A percentile compares a stretch with the other conserved stretches of the same genome.
phyloP scores from a whole-genome alignment of 2,113 vertebrate species.

The Nestor notabilis region DNA sequence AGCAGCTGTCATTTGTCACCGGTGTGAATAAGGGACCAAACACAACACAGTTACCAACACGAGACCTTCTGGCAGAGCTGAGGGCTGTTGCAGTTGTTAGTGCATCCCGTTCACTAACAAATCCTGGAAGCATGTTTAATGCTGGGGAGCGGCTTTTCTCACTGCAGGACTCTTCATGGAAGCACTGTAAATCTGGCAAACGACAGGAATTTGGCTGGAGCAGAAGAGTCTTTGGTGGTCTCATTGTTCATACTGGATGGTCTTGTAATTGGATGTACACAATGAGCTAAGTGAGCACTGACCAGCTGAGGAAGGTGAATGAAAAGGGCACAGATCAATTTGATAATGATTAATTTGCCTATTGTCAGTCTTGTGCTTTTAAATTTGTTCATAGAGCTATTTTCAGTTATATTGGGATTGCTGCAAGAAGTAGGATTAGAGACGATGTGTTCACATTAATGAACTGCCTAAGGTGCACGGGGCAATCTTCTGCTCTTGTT shows the following conservation, averaged over 20 bases:
- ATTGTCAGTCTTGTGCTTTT: constrained; percentile 50
- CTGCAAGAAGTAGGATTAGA: constrained; percentile 57
- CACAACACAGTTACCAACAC: neutral
- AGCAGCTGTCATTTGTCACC: neutral
- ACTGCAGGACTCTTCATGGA: neutral
- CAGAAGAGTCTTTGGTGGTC: neutral
- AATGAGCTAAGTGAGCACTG: neutral
- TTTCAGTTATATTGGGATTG: constrained; percentile 63
- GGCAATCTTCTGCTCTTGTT: constrained; percentile 53
- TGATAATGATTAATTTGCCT: constrained; percentile 71
- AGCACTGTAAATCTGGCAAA: neutral
- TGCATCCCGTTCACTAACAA: neutral
- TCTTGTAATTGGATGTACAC: constrained; percentile 6
- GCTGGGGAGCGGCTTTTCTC: neutral
- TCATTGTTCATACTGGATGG: neutral
- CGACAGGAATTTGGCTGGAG: neutral
- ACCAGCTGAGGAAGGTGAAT: constrained; percentile 41
- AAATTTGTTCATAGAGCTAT: constrained; percentile 53
- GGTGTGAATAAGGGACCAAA: neutral
- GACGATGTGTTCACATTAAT: constrained; percentile 30
- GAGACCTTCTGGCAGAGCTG: neutral
- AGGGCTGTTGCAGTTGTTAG: neutral
- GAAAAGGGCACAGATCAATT: constrained; percentile 57
- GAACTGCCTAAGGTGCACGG: neutral
- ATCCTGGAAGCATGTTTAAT: neutral